Evolutionary conservation across 2,888 invertebrate species (phyloP).

Genomic region (Leptopterna dolabrata): DNA sequence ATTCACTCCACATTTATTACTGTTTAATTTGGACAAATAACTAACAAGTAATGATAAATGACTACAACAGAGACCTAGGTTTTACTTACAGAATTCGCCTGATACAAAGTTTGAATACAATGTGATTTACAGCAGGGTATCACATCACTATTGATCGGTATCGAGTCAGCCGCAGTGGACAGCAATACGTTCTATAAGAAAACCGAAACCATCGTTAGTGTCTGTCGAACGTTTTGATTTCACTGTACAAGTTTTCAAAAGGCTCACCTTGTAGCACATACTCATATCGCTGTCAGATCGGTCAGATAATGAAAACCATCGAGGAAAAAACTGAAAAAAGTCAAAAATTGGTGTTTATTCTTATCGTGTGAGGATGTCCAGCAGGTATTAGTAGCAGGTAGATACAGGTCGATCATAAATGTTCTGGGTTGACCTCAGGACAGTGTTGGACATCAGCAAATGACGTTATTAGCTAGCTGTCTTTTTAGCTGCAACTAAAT

Average conservation of each 20-base stretch:
- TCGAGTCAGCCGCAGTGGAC: not conserved
- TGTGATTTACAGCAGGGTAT: conserved; percentile 8
- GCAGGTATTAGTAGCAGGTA: not conserved
- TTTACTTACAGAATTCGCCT: not conserved
- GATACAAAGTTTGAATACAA: not conserved
- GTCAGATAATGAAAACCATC: not conserved
- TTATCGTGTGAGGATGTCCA: too few relatives aligned
- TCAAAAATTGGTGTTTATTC: not conserved
- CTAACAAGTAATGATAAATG: too few relatives aligned
- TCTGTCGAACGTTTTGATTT: too few relatives aligned
- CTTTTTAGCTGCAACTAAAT: too few relatives aligned
- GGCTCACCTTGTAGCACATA: not conserved
- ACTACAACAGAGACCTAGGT: too few relatives aligned
- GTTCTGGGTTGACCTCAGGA: too few relatives aligned
- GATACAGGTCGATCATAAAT: too few relatives aligned
- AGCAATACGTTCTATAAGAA: not conserved
- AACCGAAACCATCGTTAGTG: not conserved
- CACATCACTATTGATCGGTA: not conserved
- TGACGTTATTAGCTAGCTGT: too few relatives aligned
- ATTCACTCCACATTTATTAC: too few relatives aligned
- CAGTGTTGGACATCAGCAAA: too few relatives aligned
- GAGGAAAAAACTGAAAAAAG: conserved; percentile 3
- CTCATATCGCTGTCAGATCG: not conserved
- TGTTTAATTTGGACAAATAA: not conserved
- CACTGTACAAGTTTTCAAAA: not conserved